Percentiles rank a stretch among this genome's conserved stretches.
Evolutionary conservation across 2,888 invertebrate genomes (phyloP).

Genomic region (Elysia crispata): DNA sequence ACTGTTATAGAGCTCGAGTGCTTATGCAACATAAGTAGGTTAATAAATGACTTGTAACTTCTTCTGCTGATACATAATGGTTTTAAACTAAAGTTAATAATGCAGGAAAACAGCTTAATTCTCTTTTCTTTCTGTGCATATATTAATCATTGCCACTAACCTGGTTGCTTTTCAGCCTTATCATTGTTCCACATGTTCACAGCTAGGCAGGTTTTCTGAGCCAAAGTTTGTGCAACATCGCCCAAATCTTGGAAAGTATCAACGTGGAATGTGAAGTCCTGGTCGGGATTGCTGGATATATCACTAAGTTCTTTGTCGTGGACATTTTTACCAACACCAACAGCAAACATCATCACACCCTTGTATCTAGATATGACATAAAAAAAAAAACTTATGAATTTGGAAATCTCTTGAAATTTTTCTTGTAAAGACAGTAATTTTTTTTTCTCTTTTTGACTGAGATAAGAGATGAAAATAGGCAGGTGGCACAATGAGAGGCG

Average conservation of each 20-base stretch:
- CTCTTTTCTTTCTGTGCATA: background rate
- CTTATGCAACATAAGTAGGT: too few species aligned
- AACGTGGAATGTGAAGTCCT: constrained; percentile 71
- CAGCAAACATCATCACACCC: constrained; percentile 70
- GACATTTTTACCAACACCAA: constrained; percentile 71
- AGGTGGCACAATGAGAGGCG: too few species aligned
- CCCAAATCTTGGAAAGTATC: constrained; percentile 66
- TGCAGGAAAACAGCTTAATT: background rate
- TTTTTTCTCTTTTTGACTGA: too few species aligned
- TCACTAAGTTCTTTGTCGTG: constrained; percentile 66
- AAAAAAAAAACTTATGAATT: too few species aligned
- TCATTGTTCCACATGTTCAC: background rate
- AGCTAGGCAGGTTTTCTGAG: constrained; percentile 65
- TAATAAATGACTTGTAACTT: background rate
- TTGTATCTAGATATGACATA: constrained; percentile 40
- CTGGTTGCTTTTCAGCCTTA: background rate
- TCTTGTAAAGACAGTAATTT: too few species aligned
- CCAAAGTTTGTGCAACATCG: constrained; percentile 68
- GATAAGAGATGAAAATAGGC: too few species aligned
- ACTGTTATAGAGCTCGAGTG: too few species aligned
- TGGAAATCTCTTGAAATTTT: too few species aligned
- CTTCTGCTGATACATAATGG: background rate
- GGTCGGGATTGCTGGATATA: constrained; percentile 70
- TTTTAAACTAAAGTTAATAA: background rate
- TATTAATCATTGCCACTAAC: too few species aligned